Conservation (phyloP, 1,140 invertebrate species). For the Platyscapa corneri region DNA sequence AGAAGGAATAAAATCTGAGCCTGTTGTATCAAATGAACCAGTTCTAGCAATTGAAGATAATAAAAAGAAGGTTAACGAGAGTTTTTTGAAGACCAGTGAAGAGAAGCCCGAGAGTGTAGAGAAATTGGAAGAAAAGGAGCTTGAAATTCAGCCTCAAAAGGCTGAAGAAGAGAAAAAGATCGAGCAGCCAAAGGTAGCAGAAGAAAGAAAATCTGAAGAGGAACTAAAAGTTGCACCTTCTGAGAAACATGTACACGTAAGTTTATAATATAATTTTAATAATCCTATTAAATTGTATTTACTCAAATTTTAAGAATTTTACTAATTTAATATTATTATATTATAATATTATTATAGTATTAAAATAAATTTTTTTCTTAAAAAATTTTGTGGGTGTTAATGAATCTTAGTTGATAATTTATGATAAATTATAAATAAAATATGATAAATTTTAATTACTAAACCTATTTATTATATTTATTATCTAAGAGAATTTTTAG, state of each 20-base stretch:
- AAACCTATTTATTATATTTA: too few species aligned
- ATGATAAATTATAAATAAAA: too few species aligned
- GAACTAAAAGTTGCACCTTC: slow-evolving; percentile 25
- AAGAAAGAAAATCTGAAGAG: slow-evolving; percentile 50
- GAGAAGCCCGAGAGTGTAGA: neutral
- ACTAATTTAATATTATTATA: too few species aligned
- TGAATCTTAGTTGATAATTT: too few species aligned
- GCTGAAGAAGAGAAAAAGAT: slow-evolving; percentile 42
- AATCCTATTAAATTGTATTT: neutral
- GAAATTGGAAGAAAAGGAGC: slow-evolving; percentile 43
- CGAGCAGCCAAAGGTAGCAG: slow-evolving; percentile 51
- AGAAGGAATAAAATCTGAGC: slow-evolving; percentile 45
- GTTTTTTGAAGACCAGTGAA: neutral
- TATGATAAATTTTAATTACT: too few species aligned
- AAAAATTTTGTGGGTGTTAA: too few species aligned
- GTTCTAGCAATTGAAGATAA: neutral
- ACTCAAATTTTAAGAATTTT: too few species aligned
- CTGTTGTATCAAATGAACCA: neutral
- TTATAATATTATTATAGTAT: too few species aligned
- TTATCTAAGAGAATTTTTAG: too few species aligned
- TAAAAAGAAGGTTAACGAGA: neutral
- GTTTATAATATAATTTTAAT: neutral
- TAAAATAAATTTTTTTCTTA: too few species aligned
- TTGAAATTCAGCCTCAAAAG: slow-evolving; percentile 21
- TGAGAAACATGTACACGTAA: slow-evolving; percentile 28